These are phyloP conservation scores for Actinia equina DNA, from an alignment of 64 coral and sea anemone genomes.

Conservation along the genomic window DNA sequence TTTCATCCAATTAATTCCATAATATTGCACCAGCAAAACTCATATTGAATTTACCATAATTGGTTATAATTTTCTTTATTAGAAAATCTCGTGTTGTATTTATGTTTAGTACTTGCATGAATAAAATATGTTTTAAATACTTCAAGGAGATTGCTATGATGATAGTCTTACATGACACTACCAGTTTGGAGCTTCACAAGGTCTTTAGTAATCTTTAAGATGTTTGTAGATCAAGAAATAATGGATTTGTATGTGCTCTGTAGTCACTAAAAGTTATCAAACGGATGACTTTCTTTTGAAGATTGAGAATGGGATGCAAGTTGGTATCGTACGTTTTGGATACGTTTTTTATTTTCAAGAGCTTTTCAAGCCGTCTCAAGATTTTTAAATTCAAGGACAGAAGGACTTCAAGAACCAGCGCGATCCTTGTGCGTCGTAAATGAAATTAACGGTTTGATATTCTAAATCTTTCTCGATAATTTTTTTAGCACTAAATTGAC, in stretches of 20 bases:
- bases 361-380: too few species aligned
- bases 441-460: too few species aligned
- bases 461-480: too few species aligned
- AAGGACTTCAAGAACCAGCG: too few species aligned
- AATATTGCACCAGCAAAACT: constrained; percentile 20
- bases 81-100: constrained; percentile 37
- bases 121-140: constrained; percentile 31
- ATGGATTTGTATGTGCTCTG: constrained; percentile 2
- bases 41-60: constrained; percentile 33
- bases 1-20: constrained; percentile 33
- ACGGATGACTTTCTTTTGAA: constrained; percentile 26
- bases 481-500: too few species aligned
- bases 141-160: constrained; percentile 8
- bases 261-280: constrained; percentile 40
- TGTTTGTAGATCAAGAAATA: constrained; percentile 37
- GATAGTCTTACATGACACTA: constrained; percentile 19
- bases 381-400: too few species aligned
- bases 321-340: neutral
- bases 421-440: too few species aligned
- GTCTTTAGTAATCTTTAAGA: constrained; percentile 28
- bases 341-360: too few species aligned
- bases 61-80: constrained; percentile 9
- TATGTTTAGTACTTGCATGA: constrained; percentile 2
- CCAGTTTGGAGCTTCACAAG: constrained; percentile 31
- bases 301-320: constrained; percentile 7